These are phyloP conservation scores for Sparidentex hasta DNA, from an alignment of 2,797 vertebrate genomes.

Conservation along the genomic window DNA sequence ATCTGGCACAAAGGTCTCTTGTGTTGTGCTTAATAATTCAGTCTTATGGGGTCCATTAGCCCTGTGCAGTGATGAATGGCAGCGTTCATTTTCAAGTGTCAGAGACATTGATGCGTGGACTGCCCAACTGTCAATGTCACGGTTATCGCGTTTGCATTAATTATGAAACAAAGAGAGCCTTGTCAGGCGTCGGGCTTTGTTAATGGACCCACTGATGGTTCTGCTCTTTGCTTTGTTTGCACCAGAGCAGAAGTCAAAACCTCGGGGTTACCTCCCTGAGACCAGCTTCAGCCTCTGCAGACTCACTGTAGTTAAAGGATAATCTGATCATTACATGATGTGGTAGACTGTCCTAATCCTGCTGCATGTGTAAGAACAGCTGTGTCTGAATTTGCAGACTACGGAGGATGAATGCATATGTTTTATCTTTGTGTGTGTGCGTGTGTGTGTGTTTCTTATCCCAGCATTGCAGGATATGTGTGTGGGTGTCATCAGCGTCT, in stretches of 20 bases:
- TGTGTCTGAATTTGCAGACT: slow-evolving; percentile 23
- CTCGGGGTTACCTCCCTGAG: slow-evolving; percentile 53
- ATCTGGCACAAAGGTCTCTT: slow-evolving; percentile 78
- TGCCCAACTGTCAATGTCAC: slow-evolving; percentile 73
- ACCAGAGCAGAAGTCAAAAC: slow-evolving; percentile 69
- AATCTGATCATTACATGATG: slow-evolving; percentile 6
- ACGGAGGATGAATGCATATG: slow-evolving; percentile 5
- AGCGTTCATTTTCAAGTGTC: slow-evolving; percentile 75
- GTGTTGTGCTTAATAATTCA: slow-evolving; percentile 80
- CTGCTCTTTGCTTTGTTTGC: slow-evolving; percentile 68
- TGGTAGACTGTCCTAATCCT: neutral
- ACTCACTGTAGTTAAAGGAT: slow-evolving; percentile 25
- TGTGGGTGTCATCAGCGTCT: slow-evolving; percentile 72
- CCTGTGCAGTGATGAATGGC: slow-evolving; percentile 74
- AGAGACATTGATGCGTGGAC: slow-evolving; percentile 69
- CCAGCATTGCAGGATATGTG: slow-evolving; percentile 53
- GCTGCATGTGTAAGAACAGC: slow-evolving; percentile 4
- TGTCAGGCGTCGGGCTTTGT: slow-evolving; percentile 70
- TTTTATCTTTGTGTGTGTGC: slow-evolving; percentile 24
- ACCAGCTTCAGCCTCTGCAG: slow-evolving; percentile 32
- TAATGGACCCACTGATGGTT: slow-evolving; percentile 70
- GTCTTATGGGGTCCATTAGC: slow-evolving; percentile 75
- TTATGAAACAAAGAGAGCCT: slow-evolving; percentile 79
- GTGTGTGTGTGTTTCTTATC: slow-evolving; percentile 45
- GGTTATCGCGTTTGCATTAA: slow-evolving; percentile 81